phyloP scores from a whole-genome alignment of 2,113 vertebrate species.

The Bos javanicus region DNA sequence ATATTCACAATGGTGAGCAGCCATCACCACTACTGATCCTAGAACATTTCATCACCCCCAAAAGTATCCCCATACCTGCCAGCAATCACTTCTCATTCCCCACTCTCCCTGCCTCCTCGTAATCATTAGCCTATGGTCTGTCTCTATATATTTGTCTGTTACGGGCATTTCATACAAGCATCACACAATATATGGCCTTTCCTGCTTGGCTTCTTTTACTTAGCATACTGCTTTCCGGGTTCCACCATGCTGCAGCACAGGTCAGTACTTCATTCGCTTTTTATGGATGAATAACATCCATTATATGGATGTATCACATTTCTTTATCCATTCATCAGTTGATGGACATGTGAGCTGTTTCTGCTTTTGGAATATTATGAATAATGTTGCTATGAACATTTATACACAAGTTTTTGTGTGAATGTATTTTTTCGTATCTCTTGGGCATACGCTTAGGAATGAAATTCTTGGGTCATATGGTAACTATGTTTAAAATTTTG shows the following conservation, averaged over 20 bases:
- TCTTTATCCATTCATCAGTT: neutral
- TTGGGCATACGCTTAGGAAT: neutral
- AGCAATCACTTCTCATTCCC: neutral
- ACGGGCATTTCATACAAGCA: neutral
- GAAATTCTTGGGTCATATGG: neutral
- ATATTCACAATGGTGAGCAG: neutral
- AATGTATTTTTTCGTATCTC: neutral
- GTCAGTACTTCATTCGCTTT: neutral
- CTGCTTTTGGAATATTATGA: neutral
- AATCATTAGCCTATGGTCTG: neutral
- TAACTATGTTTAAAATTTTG: neutral
- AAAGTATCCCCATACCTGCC: neutral
- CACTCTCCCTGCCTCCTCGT: neutral
- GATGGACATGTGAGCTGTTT: neutral
- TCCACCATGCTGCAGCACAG: neutral
- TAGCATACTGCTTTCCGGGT: neutral
- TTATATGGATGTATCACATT: neutral
- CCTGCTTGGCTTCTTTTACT: neutral
- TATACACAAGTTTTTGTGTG: neutral
- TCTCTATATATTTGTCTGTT: neutral
- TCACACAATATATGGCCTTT: neutral
- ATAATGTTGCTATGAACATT: neutral
- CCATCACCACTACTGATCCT: neutral
- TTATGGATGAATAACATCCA: neutral
- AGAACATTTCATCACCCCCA: neutral